phyloP scores from a whole-genome alignment of 2,888 invertebrate species.

The Hydropsyche betteni region DNA sequence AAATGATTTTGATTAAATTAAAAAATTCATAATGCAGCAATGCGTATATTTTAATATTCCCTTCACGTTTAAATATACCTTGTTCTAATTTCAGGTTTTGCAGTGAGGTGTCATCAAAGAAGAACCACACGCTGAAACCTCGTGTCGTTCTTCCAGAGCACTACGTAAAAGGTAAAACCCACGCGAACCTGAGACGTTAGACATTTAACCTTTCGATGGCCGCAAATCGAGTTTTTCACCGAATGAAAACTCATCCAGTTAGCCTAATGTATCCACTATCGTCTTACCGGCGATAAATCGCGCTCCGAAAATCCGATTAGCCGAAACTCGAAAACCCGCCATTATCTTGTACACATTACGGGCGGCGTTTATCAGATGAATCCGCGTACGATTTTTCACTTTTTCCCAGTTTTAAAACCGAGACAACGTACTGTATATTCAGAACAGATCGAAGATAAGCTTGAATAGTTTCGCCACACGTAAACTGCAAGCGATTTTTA shows the following conservation, averaged over 20 bases:
- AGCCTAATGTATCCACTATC: conserved; percentile 32
- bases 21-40: too few species aligned
- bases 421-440: conserved; percentile 9
- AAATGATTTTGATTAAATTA: too few species aligned
- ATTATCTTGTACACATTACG: conserved; percentile 34
- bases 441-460: conserved; percentile 6
- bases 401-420: neutral
- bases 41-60: too few species aligned
- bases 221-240: conserved; percentile 9
- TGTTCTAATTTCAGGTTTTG: conserved; percentile 60
- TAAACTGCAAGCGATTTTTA: conserved; percentile 32
- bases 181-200: neutral
- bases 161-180: conserved; percentile 76
- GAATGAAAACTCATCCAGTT: conserved; percentile 21
- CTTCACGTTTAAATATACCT: too few species aligned
- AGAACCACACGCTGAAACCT: conserved; percentile 72
- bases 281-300: conserved; percentile 28
- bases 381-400: conserved; percentile 1
- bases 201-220: conserved; percentile 26
- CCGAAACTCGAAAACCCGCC: conserved; percentile 19
- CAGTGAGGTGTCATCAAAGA: conserved; percentile 65
- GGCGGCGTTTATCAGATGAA: conserved; percentile 19
- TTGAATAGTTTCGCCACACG: conserved; percentile 31
- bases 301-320: conserved; percentile 31
- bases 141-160: conserved; percentile 75